Base-by-base conservation (phyloP, 2,113 vertebrate species). In the Poeciliopsis occidentalis region DNA sequence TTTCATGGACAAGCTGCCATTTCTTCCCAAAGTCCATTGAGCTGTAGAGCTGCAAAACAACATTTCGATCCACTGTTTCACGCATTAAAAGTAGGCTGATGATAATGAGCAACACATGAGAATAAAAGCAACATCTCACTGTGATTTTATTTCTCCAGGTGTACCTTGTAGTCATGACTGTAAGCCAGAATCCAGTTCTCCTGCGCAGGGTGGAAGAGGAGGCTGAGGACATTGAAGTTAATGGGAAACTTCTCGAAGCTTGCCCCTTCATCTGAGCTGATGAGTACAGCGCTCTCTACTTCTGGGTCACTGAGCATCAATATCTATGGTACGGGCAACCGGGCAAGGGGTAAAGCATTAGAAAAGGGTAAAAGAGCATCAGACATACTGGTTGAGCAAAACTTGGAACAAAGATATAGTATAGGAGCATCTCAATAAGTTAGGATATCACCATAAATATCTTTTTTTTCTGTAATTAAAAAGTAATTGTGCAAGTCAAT, bases 111-210 rank as follows among this genome's bases (percentile, higher is more conserved):
- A 8, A 10, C 8, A n/a, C 7, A 3, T 57, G 17, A 57, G 10
- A 57, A 24, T 57, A n/a, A 57, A 24, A n/a, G 41, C 60, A 69
- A 73, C 68, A 22, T 2, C 67, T 65, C 32, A 71, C 30, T 41
- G 41, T 3, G 44, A 39, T 66, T 76, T 76, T 2, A 67, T 63
- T 39, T 47, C 5, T 76, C n/a, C 69, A 73, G 71, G 27, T 61
- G 32, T 95, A 98, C 97, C 96, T 97, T 99, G 88, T 96, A 96
- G 90, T 98, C 97, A 69, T 97, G 92, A 85, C 97, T 98, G 90
- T 97, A 98, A 12, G 97, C 97, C 80, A 99, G 93, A 51, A 99
- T 96, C 97, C 97, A 99, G 89, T 98, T 96, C 77, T 99, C 97
- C 79, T 98, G 96, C 34, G 92, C 92, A 4, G 97, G 96, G 71